Evolutionary conservation across 1,140 invertebrate genomes (phyloP).

Genomic region (Watersipora subatra): DNA sequence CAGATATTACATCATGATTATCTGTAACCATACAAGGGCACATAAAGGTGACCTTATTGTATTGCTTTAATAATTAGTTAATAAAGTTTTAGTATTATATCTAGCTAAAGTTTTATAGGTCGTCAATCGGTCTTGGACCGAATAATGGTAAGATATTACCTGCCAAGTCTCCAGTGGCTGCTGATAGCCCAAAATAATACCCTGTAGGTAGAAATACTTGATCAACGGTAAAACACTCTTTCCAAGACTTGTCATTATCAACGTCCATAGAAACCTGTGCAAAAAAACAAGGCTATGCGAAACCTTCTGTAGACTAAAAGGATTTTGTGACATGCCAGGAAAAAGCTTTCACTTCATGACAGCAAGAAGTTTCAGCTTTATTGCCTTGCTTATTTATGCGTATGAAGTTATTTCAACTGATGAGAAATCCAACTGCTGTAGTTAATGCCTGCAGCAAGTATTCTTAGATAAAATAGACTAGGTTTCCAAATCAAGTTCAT

Average conservation of each 20-base stretch:
- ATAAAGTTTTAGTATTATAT: too few species aligned
- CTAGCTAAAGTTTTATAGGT: too few species aligned
- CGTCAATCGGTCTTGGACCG: too few species aligned
- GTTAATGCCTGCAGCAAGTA: too few species aligned
- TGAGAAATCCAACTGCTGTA: too few species aligned
- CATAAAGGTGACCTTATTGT: too few species aligned
- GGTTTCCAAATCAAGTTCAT: too few species aligned
- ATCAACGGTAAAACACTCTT: conserved; percentile 76
- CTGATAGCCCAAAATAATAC: conserved; percentile 84
- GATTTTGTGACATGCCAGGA: not conserved
- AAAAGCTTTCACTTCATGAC: not conserved
- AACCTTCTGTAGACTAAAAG: not conserved
- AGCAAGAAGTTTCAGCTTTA: not conserved
- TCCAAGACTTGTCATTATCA: conserved; percentile 80
- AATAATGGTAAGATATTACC: conserved; percentile 40
- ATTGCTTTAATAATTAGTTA: too few species aligned
- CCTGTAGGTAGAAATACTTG: conserved; percentile 84
- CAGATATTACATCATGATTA: conserved; percentile 85
- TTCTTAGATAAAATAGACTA: too few species aligned
- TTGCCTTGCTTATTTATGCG: not conserved
- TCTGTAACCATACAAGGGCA: conserved; percentile 45
- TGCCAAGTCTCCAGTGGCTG: conserved; percentile 84
- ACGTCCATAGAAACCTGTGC: conserved; percentile 72
- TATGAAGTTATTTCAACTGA: not conserved
- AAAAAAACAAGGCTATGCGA: conserved; percentile 15